These are phyloP conservation scores for Calyptommatus sinebrachiatus DNA, from an alignment of 2,113 vertebrate species.

Conservation along the genomic window DNA sequence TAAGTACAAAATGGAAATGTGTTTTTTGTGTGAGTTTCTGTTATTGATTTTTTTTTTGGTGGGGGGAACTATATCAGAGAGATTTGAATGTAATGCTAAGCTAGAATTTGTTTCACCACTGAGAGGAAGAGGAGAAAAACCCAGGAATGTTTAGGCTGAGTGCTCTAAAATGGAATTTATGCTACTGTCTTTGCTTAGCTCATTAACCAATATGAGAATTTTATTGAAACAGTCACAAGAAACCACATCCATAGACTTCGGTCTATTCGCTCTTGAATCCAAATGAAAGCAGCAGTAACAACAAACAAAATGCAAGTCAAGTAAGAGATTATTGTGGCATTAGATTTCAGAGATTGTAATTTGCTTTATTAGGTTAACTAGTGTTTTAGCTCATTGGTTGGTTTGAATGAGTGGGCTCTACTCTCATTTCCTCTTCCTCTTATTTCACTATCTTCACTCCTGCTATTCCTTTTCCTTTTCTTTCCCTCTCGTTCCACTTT, in stretches of 20 bases:
- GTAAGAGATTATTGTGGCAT: too few species aligned
- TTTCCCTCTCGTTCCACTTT: too few species aligned
- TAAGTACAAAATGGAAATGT: not conserved
- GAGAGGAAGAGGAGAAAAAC: not conserved
- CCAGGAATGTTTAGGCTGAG: not conserved
- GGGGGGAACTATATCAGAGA: not conserved
- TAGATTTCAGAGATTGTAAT: too few species aligned
- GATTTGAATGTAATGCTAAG: not conserved
- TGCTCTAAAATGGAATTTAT: not conserved
- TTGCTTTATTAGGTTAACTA: too few species aligned
- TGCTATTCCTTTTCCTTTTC: too few species aligned
- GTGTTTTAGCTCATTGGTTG: too few species aligned
- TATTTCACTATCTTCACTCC: too few species aligned
- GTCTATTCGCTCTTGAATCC: constrained; percentile 3
- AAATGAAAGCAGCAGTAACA: not conserved
- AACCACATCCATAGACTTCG: constrained; percentile 2
- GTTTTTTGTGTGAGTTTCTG: not conserved
- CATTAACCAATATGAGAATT: not conserved
- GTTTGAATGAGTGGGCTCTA: too few species aligned
- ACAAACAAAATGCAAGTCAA: too few species aligned
- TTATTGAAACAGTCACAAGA: not conserved
- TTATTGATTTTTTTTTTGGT: not conserved
- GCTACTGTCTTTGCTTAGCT: not conserved
- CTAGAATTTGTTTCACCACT: not conserved
- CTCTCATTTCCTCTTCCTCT: too few species aligned